These are phyloP conservation scores for Coenonympha arcania DNA, from an alignment of 2,888 invertebrate species.

Conservation along the genomic window DNA sequence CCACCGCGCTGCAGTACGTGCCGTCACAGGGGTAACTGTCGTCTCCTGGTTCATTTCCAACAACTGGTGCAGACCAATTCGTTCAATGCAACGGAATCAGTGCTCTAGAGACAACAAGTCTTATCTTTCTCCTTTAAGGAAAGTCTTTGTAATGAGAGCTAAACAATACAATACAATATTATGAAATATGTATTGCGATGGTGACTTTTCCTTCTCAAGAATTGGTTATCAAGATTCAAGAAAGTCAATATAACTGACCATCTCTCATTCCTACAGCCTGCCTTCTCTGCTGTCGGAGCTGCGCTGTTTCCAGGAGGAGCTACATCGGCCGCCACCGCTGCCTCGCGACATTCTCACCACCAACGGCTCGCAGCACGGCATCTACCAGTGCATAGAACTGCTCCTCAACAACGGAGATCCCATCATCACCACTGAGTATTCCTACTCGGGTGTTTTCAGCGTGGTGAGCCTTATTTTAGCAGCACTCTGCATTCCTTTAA, in stretches of 20 bases:
- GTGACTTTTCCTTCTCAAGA: not conserved
- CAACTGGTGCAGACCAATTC: too few species aligned
- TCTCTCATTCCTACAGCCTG: slow-evolving; percentile 56
- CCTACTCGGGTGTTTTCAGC: slow-evolving; percentile 80
- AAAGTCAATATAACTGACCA: too few species aligned
- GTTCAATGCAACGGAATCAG: too few species aligned
- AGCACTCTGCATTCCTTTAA: too few species aligned
- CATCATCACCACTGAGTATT: slow-evolving; percentile 79
- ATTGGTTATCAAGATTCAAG: too few species aligned
- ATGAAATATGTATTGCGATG: too few species aligned
- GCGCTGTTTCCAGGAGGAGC: slow-evolving; percentile 75
- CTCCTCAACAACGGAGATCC: slow-evolving; percentile 80
- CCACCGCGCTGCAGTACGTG: slow-evolving; percentile 81
- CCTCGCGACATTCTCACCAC: slow-evolving; percentile 78
- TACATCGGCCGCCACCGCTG: slow-evolving; percentile 79
- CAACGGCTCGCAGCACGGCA: slow-evolving; percentile 84
- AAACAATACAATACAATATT: too few species aligned
- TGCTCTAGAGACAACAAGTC: too few species aligned
- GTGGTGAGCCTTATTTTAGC: slow-evolving; percentile 67
- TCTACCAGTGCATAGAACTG: slow-evolving; percentile 82
- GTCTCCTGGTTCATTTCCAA: too few species aligned
- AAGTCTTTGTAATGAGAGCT: too few species aligned
- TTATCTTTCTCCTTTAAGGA: too few species aligned
- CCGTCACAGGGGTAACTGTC: too few species aligned
- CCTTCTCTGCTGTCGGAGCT: slow-evolving; percentile 74